A percentile compares a stretch with the other conserved stretches of the same genome.
These are phyloP conservation scores for Pristionchus pacificus DNA, from an alignment of 1,140 invertebrate genomes.

Conservation along the genomic window DNA sequence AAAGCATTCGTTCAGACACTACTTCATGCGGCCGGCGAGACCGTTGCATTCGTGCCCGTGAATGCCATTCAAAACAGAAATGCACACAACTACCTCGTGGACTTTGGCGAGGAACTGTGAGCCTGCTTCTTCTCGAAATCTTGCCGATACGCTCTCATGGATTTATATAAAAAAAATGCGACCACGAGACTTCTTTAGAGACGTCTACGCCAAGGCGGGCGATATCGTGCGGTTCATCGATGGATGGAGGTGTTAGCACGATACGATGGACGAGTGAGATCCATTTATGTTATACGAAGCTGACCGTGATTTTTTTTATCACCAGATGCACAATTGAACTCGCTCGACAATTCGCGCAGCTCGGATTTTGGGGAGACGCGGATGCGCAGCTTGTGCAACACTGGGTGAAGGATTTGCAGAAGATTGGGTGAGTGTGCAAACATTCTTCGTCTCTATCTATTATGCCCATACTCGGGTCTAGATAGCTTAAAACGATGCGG, in stretches of 20 bases:
- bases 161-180: too few relatives aligned
- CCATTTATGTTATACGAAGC: too few relatives aligned
- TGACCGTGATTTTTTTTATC: too few relatives aligned
- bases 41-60: constrained; percentile 44
- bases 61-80: constrained; percentile 29
- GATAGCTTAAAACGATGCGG: too few relatives aligned
- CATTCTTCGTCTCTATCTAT: too few relatives aligned
- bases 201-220: constrained; percentile 17
- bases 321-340: neutral
- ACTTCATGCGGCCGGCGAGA: constrained; percentile 46
- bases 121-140: too few relatives aligned
- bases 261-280: neutral
- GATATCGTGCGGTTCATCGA: constrained; percentile 6
- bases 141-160: too few relatives aligned
- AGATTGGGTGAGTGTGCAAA: too few relatives aligned
- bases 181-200: constrained; percentile 12
- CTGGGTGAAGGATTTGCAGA: neutral
- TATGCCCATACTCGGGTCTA: too few relatives aligned
- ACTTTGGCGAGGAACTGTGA: constrained; percentile 8
- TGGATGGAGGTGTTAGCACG: neutral
- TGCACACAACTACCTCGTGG: constrained; percentile 10
- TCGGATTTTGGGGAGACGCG: neutral
- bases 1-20: constrained; percentile 34
- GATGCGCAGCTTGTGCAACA: neutral
- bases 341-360: neutral